Base-by-base conservation (phyloP, 2,113 vertebrate genomes). In the Mus spicilegus region DNA sequence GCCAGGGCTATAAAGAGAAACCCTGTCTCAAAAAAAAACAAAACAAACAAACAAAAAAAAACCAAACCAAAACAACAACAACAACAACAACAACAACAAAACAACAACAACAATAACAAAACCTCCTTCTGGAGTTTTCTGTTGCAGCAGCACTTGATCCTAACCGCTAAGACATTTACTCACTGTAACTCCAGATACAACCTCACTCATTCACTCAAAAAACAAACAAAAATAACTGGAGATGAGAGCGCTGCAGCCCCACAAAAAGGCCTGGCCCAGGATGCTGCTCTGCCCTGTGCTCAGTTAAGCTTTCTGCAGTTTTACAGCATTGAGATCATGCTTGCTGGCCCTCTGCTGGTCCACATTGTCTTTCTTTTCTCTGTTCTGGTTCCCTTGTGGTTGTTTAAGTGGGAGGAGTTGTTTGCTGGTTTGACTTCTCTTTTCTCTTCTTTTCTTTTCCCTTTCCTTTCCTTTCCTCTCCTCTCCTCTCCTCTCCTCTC, bases 331-430 rank as follows among this genome's bases (percentile, higher is more conserved):
- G 28, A 39, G 86, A 94, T 97, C 92, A 67, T 54, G 95, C 56
- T 80, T 87, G 89, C 81, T 65, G 81, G 20, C n/a, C 13, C 54
- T 82, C 93, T 97, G 96, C 97, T 97, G 95, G 93, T 70, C 97
- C 96, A 95, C 78, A 92, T 87, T 28, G 5, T 19, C 49, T 56
- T 87, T 56, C 4, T 10, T 42, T 49, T 46, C 30, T 33, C 16
- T 56, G 30, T 56, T n/a, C 54, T n/a, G 51, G 30, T 54, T 36
- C 36, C 8, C 20, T 54, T 17, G 77, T 54, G 19, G 49, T 54
- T 81, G 70, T 81, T 80, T 54, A 56, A 56, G 54, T 17, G 4
- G 58, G 12, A 58, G 61, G 58, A 26, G 54, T 39, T 42, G 81
- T 3, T 61, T 82, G 7, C n/a, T 82, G 11, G 54, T n/a, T 58